These are phyloP conservation scores for Paguma larvata DNA, from an alignment of 2,797 vertebrate species.

Conservation along the genomic window DNA sequence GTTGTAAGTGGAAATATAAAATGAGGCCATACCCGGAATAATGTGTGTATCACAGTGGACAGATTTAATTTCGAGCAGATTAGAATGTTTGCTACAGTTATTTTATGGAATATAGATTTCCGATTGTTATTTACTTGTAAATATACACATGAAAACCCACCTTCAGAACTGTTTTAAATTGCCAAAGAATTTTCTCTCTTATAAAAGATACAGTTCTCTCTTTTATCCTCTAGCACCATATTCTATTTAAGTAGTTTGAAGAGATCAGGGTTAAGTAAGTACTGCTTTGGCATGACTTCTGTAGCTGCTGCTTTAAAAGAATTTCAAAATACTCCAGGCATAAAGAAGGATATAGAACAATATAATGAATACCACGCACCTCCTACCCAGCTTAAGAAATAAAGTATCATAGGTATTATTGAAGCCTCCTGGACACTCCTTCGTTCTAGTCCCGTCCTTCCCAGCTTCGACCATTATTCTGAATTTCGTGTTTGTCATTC, in stretches of 20 bases:
- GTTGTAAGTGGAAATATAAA: background rate
- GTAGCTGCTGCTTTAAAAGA: background rate
- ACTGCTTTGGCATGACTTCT: background rate
- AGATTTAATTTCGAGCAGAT: slow-evolving; percentile 39
- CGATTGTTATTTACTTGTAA: slow-evolving; percentile 23
- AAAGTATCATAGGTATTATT: background rate
- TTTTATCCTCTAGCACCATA: background rate
- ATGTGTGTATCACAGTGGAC: background rate
- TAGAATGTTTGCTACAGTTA: background rate
- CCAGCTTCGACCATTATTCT: slow-evolving; percentile 9
- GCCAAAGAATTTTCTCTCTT: background rate
- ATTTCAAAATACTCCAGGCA: background rate
- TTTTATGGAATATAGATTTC: slow-evolving; percentile 46
- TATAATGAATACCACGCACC: background rate
- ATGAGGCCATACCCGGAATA: background rate
- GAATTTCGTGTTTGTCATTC: slow-evolving; percentile 25
- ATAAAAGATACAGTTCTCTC: background rate
- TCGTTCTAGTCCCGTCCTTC: background rate
- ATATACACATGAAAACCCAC: background rate
- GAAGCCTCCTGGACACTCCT: background rate
- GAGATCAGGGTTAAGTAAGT: background rate
- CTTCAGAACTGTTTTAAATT: slow-evolving; percentile 36
- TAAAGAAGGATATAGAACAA: background rate
- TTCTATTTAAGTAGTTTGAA: slow-evolving; percentile 12
- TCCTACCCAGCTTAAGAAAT: background rate